These are phyloP conservation scores for Prolemur simus DNA, from an alignment of 2,113 vertebrate species.

Conservation along the genomic window DNA sequence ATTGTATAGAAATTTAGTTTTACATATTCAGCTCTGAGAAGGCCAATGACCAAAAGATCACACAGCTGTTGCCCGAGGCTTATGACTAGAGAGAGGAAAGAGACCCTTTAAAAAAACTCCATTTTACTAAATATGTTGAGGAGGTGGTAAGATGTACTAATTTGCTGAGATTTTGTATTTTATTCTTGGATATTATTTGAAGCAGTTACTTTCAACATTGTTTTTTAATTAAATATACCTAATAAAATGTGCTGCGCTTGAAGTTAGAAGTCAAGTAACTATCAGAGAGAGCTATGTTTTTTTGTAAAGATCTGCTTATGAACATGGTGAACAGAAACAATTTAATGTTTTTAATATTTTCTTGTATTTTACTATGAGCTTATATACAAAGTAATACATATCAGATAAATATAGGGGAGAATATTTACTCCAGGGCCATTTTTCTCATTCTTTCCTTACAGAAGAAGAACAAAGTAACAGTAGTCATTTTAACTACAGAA, in stretches of 20 bases:
- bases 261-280: not conserved
- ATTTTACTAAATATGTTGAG: not conserved
- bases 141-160: not conserved
- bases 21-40: conserved; percentile 6
- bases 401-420: not conserved
- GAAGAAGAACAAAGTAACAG: not conserved
- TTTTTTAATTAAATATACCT: conserved; percentile 28
- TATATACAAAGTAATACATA: not conserved
- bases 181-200: not conserved
- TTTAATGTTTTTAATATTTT: not conserved
- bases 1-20: not conserved
- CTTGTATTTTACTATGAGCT: not conserved
- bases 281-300: not conserved
- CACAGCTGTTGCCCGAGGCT: not conserved
- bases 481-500: conserved; percentile 9
- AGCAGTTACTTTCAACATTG: not conserved
- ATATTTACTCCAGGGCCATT: not conserved
- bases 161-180: not conserved
- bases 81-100: not conserved
- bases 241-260: not conserved
- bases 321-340: not conserved
- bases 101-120: not conserved
- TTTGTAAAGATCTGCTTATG: not conserved
- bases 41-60: not conserved
- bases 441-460: not conserved